phyloP scores from a whole-genome alignment of 2,113 vertebrate genomes.

The Cyanoramphus novaezelandiae region DNA sequence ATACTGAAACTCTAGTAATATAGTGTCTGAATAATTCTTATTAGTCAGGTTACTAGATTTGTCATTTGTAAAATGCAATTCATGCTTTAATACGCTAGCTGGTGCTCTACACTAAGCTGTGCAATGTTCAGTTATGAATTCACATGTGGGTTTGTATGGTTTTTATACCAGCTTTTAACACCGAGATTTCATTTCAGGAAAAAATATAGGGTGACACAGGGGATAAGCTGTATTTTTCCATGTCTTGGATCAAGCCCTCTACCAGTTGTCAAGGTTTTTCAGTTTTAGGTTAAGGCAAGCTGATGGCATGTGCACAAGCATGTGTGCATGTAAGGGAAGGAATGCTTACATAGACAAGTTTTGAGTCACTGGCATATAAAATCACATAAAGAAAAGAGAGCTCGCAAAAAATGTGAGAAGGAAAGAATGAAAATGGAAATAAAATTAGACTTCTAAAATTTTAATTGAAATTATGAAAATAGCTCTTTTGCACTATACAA shows the following conservation, averaged over 20 bases:
- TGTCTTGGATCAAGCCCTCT: not conserved
- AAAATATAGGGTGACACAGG: not conserved
- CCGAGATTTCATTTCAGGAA: not conserved
- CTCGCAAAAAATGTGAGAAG: not conserved
- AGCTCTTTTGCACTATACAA: not conserved
- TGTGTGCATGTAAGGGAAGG: not conserved
- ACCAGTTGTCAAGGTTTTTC: not conserved
- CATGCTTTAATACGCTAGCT: slow-evolving; percentile 1
- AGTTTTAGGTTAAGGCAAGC: not conserved
- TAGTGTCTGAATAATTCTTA: not conserved
- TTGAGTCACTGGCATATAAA: not conserved
- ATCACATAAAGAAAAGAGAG: not conserved
- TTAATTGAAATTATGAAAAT: not conserved
- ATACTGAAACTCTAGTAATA: not conserved
- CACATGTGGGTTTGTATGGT: accelerated
- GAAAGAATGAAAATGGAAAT: not conserved
- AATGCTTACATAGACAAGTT: not conserved
- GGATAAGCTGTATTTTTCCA: not conserved
- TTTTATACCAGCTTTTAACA: not conserved
- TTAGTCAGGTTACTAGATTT: not conserved
- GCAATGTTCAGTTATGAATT: not conserved
- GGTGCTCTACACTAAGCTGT: not conserved
- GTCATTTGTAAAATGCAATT: not conserved
- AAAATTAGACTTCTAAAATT: not conserved
- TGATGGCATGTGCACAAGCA: not conserved